Conservation (phyloP, 2,113 vertebrate genomes). For the Dromaius novaehollandiae region DNA sequence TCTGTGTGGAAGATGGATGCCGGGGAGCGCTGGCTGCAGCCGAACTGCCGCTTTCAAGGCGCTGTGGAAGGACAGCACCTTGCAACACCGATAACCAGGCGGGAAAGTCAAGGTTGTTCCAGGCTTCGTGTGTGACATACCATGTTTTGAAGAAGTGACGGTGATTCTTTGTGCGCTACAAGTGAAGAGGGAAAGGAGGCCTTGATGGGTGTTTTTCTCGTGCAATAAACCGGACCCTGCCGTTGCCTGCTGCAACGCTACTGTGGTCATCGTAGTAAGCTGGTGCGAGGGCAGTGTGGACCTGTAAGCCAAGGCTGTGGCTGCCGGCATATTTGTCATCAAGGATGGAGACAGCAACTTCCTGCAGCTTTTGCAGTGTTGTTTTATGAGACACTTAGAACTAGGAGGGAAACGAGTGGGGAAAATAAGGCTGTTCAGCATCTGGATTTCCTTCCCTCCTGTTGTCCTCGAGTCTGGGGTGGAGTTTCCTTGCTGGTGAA, state of each 20-base stretch:
- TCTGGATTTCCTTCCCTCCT: constrained; percentile 13
- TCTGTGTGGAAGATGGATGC: neutral
- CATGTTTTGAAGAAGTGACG: neutral
- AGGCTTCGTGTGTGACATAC: neutral
- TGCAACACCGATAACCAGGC: accelerated
- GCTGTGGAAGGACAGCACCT: neutral
- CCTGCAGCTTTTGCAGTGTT: neutral
- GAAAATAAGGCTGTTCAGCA: neutral
- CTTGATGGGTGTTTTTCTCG: accelerated
- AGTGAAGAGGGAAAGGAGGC: neutral
- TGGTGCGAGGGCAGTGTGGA: accelerated
- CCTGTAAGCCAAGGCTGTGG: neutral
- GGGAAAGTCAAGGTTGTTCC: neutral
- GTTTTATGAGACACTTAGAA: neutral
- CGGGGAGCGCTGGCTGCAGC: neutral
- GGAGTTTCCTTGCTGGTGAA: constrained; percentile 32
- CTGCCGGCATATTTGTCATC: neutral
- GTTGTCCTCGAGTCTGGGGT: neutral
- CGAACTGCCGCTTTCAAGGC: neutral
- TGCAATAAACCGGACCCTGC: neutral
- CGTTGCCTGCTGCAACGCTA: neutral
- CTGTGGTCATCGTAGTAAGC: neutral
- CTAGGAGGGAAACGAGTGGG: neutral
- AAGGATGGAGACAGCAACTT: neutral
- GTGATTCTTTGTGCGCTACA: neutral